phyloP scores from a whole-genome alignment of 2,888 invertebrate species.

The Hypomecis punctinalis region DNA sequence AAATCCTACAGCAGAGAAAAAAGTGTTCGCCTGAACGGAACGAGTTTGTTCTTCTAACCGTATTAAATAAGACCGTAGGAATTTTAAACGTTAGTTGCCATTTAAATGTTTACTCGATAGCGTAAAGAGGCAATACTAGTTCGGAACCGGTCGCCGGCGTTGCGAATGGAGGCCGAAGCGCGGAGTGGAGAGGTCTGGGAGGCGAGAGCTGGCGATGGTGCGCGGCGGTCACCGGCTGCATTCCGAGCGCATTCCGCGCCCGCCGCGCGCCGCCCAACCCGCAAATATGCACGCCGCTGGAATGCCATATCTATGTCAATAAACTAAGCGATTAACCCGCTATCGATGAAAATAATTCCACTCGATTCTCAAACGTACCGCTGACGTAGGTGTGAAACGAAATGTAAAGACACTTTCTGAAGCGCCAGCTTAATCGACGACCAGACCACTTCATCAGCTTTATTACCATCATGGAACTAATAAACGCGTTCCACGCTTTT shows the following conservation, averaged over 20 bases:
- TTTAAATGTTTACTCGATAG: slow-evolving; percentile 45
- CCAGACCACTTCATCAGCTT: slow-evolving; percentile 3
- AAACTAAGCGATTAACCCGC: slow-evolving; percentile 48
- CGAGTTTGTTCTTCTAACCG: slow-evolving; percentile 33
- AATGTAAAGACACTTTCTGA: background rate
- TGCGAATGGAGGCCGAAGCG: slow-evolving; percentile 40
- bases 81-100: slow-evolving; percentile 40
- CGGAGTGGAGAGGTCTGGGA: slow-evolving; percentile 49
- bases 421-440: background rate
- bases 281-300: slow-evolving; percentile 48
- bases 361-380: slow-evolving; percentile 9
- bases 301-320: slow-evolving; percentile 54
- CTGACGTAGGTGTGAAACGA: slow-evolving; percentile 10
- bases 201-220: slow-evolving; percentile 24
- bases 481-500: slow-evolving; percentile 8
- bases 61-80: slow-evolving; percentile 34
- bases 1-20: slow-evolving; percentile 16
- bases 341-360: slow-evolving; percentile 30
- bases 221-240: slow-evolving; percentile 63
- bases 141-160: slow-evolving; percentile 42
- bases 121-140: slow-evolving; percentile 38
- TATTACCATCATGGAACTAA: slow-evolving; percentile 5
- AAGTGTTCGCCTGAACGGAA: slow-evolving; percentile 22
- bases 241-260: slow-evolving; percentile 72
- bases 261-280: slow-evolving; percentile 41